Conservation (phyloP, 2,113 vertebrate species). For the Sinocyclocheilus rhinocerous region DNA sequence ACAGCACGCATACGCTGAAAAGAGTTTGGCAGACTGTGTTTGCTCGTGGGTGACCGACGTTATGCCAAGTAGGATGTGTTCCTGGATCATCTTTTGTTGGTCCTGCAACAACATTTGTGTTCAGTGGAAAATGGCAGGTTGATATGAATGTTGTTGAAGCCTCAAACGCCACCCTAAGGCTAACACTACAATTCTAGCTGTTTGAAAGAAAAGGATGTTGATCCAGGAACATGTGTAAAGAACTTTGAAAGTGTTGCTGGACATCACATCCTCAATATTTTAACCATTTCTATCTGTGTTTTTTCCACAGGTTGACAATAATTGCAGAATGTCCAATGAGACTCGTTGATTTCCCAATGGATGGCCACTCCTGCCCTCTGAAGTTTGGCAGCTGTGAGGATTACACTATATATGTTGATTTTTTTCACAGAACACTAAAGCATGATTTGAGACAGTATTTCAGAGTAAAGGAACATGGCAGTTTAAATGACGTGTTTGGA, state of each 20-base stretch:
- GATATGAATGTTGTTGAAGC: neutral
- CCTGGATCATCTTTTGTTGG: slow-evolving; percentile 17
- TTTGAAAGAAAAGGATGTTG: neutral
- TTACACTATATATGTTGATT: neutral
- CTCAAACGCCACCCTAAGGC: neutral
- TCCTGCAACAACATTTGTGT: neutral
- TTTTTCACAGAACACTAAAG: neutral
- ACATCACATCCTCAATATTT: neutral
- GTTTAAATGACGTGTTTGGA: neutral
- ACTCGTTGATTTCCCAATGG: slow-evolving; percentile 98
- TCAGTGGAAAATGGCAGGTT: neutral
- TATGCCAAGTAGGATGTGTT: neutral
- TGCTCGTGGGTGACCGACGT: neutral
- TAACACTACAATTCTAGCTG: neutral
- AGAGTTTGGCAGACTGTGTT: slow-evolving; percentile 2
- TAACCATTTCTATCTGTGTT: neutral
- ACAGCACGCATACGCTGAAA: slow-evolving; percentile 39
- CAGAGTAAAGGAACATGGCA: neutral
- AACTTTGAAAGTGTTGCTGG: neutral
- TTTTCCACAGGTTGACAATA: slow-evolving; percentile 87
- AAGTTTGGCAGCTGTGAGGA: slow-evolving; percentile 99
- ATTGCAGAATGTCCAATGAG: slow-evolving; percentile 98
- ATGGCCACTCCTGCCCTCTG: slow-evolving; percentile 95
- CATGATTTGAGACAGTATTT: neutral
- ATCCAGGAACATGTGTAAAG: neutral